These are phyloP conservation scores for Heterocephalus glaber DNA, from an alignment of 2,113 vertebrate species.

Conservation along the genomic window DNA sequence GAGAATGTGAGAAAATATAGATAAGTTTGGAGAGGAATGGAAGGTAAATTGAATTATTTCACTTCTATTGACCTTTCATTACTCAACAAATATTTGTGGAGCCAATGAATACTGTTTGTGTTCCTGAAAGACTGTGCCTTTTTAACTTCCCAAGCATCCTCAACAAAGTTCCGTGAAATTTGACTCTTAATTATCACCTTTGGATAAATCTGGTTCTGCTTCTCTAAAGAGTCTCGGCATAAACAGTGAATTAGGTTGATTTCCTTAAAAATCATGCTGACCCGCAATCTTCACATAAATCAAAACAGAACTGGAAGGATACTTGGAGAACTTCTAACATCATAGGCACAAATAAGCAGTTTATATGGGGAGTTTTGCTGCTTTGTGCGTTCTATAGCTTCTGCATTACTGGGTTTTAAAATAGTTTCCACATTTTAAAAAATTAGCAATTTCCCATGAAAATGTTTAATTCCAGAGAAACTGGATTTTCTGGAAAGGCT, in stretches of 20 bases:
- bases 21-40: slow-evolving; percentile 39
- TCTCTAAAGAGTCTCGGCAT: slow-evolving; percentile 48
- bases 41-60: slow-evolving; percentile 68
- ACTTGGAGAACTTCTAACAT: slow-evolving; percentile 40
- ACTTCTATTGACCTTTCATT: slow-evolving; percentile 62
- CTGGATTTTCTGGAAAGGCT: not conserved
- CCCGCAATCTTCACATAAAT: slow-evolving; percentile 55
- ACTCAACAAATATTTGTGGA: slow-evolving; percentile 70
- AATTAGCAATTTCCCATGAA: not conserved
- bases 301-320: slow-evolving; percentile 13
- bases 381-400: not conserved
- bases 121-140: slow-evolving; percentile 24
- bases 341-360: not conserved
- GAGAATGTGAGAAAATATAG: not conserved
- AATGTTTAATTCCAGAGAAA: not conserved
- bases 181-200: slow-evolving; percentile 68
- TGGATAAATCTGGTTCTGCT: slow-evolving; percentile 40
- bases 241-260: slow-evolving; percentile 62
- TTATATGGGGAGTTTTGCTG: not conserved
- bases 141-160: slow-evolving; percentile 44
- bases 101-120: slow-evolving; percentile 21
- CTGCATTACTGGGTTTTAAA: slow-evolving; percentile 11
- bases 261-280: slow-evolving; percentile 58
- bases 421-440: not conserved
- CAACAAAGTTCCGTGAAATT: not conserved